A percentile compares a stretch with the other conserved stretches of the same genome.
phyloP scores from a whole-genome alignment of 2,888 invertebrate species.

The Idaea straminata region DNA sequence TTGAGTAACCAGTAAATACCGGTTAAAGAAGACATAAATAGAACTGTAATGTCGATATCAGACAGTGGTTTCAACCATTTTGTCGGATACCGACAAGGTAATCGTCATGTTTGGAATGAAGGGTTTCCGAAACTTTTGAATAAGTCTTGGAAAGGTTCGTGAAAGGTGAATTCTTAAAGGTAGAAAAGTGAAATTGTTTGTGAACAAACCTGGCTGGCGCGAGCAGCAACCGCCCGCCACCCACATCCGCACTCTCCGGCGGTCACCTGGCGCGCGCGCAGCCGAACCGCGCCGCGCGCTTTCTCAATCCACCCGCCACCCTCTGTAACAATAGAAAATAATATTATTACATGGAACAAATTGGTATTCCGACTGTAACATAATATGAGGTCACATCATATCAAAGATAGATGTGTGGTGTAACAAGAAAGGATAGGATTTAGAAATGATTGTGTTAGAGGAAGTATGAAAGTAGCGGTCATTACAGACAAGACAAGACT shows the following conservation, averaged over 20 bases:
- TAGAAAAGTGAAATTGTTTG: background rate
- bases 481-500: conserved; percentile 1
- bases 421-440: background rate
- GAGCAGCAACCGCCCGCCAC: conserved; percentile 79
- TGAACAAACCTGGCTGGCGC: conserved; percentile 69
- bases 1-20: too few species aligned
- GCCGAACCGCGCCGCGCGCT: conserved; percentile 64
- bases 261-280: conserved; percentile 77
- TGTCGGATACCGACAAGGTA: too few species aligned
- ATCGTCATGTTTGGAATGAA: too few species aligned
- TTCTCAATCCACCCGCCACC: conserved; percentile 64
- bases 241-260: conserved; percentile 76
- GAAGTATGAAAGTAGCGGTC: background rate
- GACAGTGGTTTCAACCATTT: too few species aligned
- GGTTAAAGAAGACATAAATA: too few species aligned
- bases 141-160: too few species aligned
- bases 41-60: too few species aligned
- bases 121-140: too few species aligned
- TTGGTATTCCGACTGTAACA: background rate
- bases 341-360: background rate
- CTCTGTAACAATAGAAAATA: conserved; percentile 50
- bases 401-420: too few species aligned
- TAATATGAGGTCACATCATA: too few species aligned
- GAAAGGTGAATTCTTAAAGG: too few species aligned
- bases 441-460: background rate